These are phyloP conservation scores for Bellardia bayeri DNA, from an alignment of 2,888 invertebrate genomes.

Conservation along the genomic window DNA sequence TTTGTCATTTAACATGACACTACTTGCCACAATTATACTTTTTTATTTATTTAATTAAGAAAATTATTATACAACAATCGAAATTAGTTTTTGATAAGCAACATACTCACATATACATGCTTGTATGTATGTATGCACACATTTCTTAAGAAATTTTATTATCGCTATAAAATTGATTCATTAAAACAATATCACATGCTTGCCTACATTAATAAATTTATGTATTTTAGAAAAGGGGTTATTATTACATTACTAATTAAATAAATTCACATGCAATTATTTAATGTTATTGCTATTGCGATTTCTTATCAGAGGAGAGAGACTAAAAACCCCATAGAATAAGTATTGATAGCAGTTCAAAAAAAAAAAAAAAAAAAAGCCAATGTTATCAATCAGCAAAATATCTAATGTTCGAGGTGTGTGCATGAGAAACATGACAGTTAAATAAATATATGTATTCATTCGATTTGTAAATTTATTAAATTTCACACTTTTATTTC, in stretches of 20 bases:
- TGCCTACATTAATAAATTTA: not conserved
- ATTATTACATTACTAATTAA: conserved; percentile 13
- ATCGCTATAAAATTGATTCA: conserved; percentile 4
- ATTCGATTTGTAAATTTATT: not conserved
- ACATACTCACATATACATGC: not conserved
- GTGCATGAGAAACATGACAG: not conserved
- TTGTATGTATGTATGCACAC: not conserved
- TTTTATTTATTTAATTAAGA: not conserved
- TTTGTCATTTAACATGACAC: not conserved
- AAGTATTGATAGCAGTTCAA: not conserved
- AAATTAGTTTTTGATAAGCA: not conserved
- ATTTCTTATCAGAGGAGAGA: conserved; percentile 16
- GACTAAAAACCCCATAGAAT: not conserved
- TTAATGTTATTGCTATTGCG: not conserved
- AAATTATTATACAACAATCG: not conserved
- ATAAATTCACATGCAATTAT: conserved; percentile 44
- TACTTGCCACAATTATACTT: not conserved
- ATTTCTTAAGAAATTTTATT: not conserved
- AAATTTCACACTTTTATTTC: not conserved
- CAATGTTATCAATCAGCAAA: conserved; percentile 36
- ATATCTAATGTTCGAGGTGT: conserved; percentile 7
- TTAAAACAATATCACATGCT: conserved; percentile 36
- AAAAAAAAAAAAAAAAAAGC: not conserved
- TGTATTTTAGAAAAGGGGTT: not conserved
- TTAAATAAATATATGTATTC: not conserved